Evolutionary conservation across 2,113 vertebrate species (phyloP).

Genomic region (Elaphurus davidianus): DNA sequence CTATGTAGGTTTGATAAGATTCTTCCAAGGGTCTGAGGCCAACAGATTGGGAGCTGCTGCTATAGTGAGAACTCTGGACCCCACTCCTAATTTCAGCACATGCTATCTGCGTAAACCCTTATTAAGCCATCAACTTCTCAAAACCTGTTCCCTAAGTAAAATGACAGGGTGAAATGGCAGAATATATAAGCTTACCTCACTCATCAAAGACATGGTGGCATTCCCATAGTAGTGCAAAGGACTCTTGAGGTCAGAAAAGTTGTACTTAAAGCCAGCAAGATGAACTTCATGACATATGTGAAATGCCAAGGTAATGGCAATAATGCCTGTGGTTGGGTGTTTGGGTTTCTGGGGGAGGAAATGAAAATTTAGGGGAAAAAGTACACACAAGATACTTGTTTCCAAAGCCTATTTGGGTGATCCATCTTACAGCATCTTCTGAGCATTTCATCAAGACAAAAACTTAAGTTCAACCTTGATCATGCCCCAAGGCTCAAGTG

Average conservation of each 20-base stretch:
- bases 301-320: constrained; percentile 85
- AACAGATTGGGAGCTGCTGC: not conserved
- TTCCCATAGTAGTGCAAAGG: constrained; percentile 88
- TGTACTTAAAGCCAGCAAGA: constrained; percentile 86
- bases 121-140: not conserved
- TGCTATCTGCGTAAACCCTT: not conserved
- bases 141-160: not conserved
- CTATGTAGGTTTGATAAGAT: not conserved
- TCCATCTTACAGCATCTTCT: not conserved
- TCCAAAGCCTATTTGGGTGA: not conserved
- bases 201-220: constrained; percentile 86
- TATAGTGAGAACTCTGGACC: not conserved
- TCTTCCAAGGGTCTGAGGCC: not conserved
- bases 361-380: not conserved
- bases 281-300: constrained; percentile 87
- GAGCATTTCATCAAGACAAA: not conserved
- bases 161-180: not conserved
- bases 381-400: not conserved
- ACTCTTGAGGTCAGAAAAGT: constrained; percentile 79
- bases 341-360: constrained; percentile 81
- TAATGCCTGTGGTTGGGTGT: constrained; percentile 87
- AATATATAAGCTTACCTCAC: constrained; percentile 75
- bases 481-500: not conserved
- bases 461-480: not conserved
- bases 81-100: not conserved